A percentile compares a stretch with the other conserved stretches of the same genome.
Evolutionary conservation across 2,113 vertebrate genomes (phyloP).

Genomic region (Cryptomyrus ogoouensis): DNA sequence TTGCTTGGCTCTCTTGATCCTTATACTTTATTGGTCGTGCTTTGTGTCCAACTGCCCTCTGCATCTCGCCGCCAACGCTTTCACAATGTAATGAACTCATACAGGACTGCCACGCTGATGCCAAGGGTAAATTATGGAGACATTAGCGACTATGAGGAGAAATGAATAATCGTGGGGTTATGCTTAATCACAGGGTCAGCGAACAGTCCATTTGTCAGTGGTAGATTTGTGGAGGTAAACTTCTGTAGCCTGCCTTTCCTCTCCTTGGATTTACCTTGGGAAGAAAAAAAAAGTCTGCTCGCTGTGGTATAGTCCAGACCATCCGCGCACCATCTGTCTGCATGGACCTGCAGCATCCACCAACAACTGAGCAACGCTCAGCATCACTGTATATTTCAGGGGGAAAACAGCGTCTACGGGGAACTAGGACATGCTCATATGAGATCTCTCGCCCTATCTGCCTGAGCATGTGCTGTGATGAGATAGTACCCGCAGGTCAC

Average conservation of each 20-base stretch:
- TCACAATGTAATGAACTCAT: not conserved
- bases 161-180: not conserved
- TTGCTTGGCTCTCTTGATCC: not conserved
- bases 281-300: not conserved
- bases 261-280: conserved; percentile 12
- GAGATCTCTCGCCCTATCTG: not conserved
- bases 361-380: not conserved
- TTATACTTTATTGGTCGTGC: not conserved
- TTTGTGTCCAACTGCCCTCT: not conserved
- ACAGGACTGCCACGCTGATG: not conserved
- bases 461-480: not conserved
- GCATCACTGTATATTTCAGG: not conserved
- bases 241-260: not conserved
- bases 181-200: conserved; percentile 8
- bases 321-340: conserved; percentile 6
- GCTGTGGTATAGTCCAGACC: not conserved
- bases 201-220: conserved; percentile 3
- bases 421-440: not conserved
- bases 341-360: not conserved
- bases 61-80: not conserved
- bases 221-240: conserved; percentile 1
- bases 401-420: not conserved
- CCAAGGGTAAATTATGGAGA: not conserved
- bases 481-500: not conserved
- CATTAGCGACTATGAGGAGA: not conserved